phyloP scores from a whole-genome alignment of 2,888 invertebrate species.

The Portevinia maculata region DNA sequence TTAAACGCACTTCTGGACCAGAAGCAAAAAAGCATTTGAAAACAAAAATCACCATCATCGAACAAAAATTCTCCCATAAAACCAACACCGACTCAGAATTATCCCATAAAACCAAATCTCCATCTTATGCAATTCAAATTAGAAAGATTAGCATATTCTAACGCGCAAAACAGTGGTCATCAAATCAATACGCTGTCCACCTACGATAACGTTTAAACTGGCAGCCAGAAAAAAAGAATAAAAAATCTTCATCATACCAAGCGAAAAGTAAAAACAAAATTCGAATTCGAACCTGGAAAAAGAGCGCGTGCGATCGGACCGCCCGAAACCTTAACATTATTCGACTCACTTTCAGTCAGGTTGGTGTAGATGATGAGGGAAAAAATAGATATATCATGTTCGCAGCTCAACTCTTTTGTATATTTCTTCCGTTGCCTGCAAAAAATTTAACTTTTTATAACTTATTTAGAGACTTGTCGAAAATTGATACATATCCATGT shows the following conservation, averaged over 20 bases:
- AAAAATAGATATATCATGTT: slow-evolving; percentile 44
- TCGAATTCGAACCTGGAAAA: slow-evolving; percentile 19
- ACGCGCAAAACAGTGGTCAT: slow-evolving; percentile 38
- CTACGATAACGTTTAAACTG: slow-evolving; percentile 45
- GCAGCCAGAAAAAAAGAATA: slow-evolving; percentile 2
- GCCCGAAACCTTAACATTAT: slow-evolving; percentile 41
- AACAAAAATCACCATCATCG: neutral
- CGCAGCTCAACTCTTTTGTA: slow-evolving; percentile 59
- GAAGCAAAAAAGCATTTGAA: neutral
- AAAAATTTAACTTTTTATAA: slow-evolving; percentile 35
- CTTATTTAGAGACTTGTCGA: slow-evolving; percentile 52
- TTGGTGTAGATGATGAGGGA: slow-evolving; percentile 3
- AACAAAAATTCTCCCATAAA: slow-evolving; percentile 22
- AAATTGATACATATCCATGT: slow-evolving; percentile 54
- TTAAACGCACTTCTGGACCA: slow-evolving; percentile 25
- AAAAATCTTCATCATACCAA: neutral
- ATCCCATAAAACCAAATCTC: slow-evolving; percentile 27
- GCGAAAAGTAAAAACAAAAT: slow-evolving; percentile 41
- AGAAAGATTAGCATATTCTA: slow-evolving; percentile 29
- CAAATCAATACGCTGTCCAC: slow-evolving; percentile 31
- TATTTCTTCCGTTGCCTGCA: slow-evolving; percentile 8
- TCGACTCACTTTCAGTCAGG: slow-evolving; percentile 24
- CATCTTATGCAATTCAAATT: slow-evolving; percentile 34
- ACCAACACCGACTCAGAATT: slow-evolving; percentile 11
- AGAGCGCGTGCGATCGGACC: slow-evolving; percentile 36